These are phyloP conservation scores for Allygus modestus DNA, from an alignment of 2,888 invertebrate genomes.

Conservation along the genomic window DNA sequence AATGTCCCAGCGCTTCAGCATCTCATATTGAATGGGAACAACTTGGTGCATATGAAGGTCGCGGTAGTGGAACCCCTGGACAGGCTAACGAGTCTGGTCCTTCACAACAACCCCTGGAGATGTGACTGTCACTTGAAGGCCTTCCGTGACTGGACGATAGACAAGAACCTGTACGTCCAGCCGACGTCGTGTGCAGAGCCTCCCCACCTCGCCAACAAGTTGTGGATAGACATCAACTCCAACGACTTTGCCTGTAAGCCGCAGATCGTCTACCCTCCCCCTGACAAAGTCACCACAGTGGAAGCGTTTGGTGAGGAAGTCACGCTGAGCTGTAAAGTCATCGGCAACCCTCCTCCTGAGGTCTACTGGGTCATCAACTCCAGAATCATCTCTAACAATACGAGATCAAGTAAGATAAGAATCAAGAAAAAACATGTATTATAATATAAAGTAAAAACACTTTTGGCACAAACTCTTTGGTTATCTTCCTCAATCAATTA, in stretches of 20 bases:
- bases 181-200: conserved; percentile 87
- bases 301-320: conserved; percentile 78
- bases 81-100: conserved; percentile 84
- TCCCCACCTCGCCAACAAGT: conserved; percentile 80
- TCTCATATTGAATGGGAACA: conserved; percentile 86
- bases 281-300: conserved; percentile 76
- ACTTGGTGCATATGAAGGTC: conserved; percentile 78
- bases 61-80: conserved; percentile 82
- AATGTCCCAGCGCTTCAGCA: conserved; percentile 83
- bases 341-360: conserved; percentile 86
- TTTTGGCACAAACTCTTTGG: too few species aligned
- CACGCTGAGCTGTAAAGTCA: conserved; percentile 85
- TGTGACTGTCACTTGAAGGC: conserved; percentile 91
- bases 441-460: too few species aligned
- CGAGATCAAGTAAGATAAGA: conserved; percentile 70
- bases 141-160: conserved; percentile 87
- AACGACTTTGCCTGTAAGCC: conserved; percentile 90
- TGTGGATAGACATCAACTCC: conserved; percentile 81
- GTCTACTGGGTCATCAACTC: conserved; percentile 86
- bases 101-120: conserved; percentile 91
- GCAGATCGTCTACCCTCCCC: conserved; percentile 82
- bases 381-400: conserved; percentile 75
- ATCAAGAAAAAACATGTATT: background rate
- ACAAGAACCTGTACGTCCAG: conserved; percentile 84
- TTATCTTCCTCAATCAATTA: too few species aligned